Conservation (phyloP, 2,797 vertebrate genomes). For the Diplodus puntazzo region DNA sequence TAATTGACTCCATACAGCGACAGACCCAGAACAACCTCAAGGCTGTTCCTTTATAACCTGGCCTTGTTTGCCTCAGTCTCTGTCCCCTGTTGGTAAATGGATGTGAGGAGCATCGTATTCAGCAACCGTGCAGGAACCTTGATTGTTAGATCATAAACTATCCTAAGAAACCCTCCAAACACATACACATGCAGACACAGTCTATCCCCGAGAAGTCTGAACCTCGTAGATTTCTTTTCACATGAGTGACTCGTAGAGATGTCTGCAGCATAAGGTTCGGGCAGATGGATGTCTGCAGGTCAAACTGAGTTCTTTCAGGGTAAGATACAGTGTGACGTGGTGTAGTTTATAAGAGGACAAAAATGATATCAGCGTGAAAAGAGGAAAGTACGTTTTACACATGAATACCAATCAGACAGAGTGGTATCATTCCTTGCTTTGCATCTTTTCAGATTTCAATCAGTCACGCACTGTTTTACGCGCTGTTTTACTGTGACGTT, state of each 20-base stretch:
- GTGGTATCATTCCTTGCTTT: background rate
- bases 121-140: background rate
- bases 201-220: conserved; percentile 16
- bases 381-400: background rate
- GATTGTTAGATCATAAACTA: conserved; percentile 2
- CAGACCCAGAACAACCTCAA: conserved; percentile 12
- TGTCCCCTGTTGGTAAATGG: conserved; percentile 4
- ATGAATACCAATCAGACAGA: background rate
- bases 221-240: conserved; percentile 29
- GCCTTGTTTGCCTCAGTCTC: conserved; percentile 20
- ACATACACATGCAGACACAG: background rate
- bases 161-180: conserved; percentile 2
- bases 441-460: background rate
- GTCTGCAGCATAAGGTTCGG: conserved; percentile 9
- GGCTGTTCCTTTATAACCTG: background rate
- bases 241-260: conserved; percentile 28
- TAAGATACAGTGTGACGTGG: conserved; percentile 23
- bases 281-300: conserved; percentile 61
- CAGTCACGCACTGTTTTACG: no score
- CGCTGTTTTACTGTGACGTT: no score
- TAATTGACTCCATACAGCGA: conserved; percentile 6
- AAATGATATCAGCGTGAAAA: background rate
- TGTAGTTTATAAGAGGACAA: conserved; percentile 7
- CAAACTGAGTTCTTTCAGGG: conserved; percentile 40
- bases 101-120: conserved; percentile 23